phyloP scores from a whole-genome alignment of 2,888 invertebrate species.

The Diloba caeruleocephala region DNA sequence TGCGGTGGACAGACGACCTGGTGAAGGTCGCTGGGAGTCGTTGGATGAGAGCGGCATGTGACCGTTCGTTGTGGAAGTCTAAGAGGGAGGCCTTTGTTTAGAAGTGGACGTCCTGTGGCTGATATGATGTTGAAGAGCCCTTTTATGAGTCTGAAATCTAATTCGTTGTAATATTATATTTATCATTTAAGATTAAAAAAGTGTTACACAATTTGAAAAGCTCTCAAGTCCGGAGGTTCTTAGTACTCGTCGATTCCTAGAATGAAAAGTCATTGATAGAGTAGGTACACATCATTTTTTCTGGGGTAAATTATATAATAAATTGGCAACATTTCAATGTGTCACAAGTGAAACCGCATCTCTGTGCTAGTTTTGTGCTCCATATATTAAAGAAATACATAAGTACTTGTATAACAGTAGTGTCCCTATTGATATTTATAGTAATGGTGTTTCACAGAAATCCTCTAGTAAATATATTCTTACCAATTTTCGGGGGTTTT shows the following conservation, averaged over 20 bases:
- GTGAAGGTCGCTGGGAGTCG: no score
- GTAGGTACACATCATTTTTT: slow-evolving; percentile 9
- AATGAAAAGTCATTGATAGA: slow-evolving; percentile 15
- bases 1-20: no score
- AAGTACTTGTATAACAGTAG: not conserved
- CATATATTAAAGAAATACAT: slow-evolving; percentile 21
- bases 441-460: no score
- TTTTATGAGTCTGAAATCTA: slow-evolving; percentile 14
- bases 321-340: slow-evolving; percentile 51
- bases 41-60: no score
- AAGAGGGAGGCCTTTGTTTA: no score
- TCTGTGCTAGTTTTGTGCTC: slow-evolving; percentile 36
- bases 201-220: slow-evolving; percentile 8
- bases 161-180: slow-evolving; percentile 30
- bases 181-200: slow-evolving; percentile 14
- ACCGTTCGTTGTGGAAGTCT: no score
- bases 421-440: no score
- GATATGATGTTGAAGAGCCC: no score
- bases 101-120: no score
- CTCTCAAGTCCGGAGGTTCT: slow-evolving; percentile 21
- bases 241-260: slow-evolving; percentile 21
- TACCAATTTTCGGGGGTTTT: no score
- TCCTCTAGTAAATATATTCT: no score
- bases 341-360: slow-evolving; percentile 28
- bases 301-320: slow-evolving; percentile 29